phyloP scores from a whole-genome alignment of 2,113 vertebrate genomes.

The Nipponia nippon region DNA sequence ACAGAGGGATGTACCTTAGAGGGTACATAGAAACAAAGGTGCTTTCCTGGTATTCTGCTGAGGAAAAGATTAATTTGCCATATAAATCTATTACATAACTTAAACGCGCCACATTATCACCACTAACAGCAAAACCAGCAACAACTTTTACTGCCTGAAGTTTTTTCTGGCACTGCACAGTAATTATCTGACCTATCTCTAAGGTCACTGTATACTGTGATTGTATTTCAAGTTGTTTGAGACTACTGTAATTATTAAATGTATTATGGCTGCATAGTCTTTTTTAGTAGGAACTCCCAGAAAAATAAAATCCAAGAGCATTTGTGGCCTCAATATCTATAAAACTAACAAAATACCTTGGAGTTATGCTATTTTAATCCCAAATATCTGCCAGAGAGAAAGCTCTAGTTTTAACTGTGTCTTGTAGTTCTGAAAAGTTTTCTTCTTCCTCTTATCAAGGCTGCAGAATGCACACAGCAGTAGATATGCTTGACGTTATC shows the following conservation, averaged over 20 bases:
- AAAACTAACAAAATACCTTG: not conserved
- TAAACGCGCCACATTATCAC: not conserved
- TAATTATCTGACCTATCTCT: slow-evolving; percentile 26
- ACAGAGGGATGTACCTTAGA: not conserved
- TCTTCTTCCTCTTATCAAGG: slow-evolving; percentile 44
- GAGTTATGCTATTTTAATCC: slow-evolving; percentile 10
- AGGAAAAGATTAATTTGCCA: not conserved
- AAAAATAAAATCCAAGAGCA: not conserved
- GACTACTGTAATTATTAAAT: not conserved
- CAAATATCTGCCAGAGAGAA: not conserved
- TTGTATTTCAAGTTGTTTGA: not conserved
- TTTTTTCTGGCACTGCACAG: not conserved
- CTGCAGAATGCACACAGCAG: slow-evolving; percentile 27
- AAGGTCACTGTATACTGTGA: not conserved
- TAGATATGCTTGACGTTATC: slow-evolving; percentile 32
- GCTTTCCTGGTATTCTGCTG: not conserved
- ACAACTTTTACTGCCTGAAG: not conserved
- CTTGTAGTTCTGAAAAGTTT: slow-evolving; percentile 26
- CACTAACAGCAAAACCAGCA: not conserved
- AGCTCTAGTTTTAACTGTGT: slow-evolving; percentile 39
- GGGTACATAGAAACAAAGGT: not conserved
- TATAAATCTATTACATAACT: not conserved
- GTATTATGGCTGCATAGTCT: not conserved
- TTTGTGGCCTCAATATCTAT: not conserved
- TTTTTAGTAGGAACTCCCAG: not conserved